Evolutionary conservation across 92 coral and sea anemone species (phyloP).

Genomic region (Bergia puertoricense): DNA sequence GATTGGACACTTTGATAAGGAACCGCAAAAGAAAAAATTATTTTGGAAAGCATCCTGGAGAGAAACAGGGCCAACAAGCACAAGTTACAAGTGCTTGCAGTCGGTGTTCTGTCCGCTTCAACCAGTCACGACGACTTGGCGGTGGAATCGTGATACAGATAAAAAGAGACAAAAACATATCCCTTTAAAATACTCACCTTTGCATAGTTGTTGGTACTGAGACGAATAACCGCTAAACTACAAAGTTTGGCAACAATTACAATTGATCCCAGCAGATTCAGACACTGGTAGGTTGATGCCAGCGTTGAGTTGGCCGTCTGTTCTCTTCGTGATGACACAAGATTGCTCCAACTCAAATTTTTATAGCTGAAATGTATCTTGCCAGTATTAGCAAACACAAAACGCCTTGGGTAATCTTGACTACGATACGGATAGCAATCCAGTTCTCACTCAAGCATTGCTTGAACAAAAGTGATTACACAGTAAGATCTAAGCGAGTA

Average conservation of each 20-base stretch:
- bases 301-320: background rate
- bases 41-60: background rate
- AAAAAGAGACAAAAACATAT: background rate
- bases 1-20: background rate
- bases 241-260: background rate
- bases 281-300: background rate
- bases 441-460: conserved; percentile 25
- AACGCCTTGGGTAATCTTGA: conserved; percentile 7
- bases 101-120: background rate
- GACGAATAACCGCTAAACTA: background rate
- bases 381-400: conserved; percentile 12
- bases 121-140: background rate
- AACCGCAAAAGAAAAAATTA: background rate
- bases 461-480: conserved; percentile 35
- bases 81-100: background rate
- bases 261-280: background rate
- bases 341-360: background rate
- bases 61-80: background rate
- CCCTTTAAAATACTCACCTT: conserved; percentile 8
- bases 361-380: conserved; percentile 1
- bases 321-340: background rate
- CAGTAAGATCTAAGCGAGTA: conserved; percentile 27
- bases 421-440: background rate
- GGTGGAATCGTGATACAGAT: background rate
- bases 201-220: conserved; percentile 12